A percentile compares a stretch with the other conserved stretches of the same genome.
phyloP scores from a whole-genome alignment of 2,113 vertebrate genomes.

The Columba janthina region DNA sequence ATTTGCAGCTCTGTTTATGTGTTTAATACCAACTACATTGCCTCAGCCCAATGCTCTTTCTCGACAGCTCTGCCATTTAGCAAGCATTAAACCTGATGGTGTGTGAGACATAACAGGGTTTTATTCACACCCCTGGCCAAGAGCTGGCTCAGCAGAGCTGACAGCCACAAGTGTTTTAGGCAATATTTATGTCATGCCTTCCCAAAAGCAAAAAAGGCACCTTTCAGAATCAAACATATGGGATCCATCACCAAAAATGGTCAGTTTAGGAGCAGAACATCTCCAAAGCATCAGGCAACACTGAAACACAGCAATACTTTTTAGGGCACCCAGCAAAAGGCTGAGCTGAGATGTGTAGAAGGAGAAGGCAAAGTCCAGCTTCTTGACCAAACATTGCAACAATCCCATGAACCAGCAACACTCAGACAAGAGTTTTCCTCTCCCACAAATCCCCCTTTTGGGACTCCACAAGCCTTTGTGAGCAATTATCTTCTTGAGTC shows the following conservation, averaged over 20 bases:
- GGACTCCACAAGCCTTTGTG: background rate
- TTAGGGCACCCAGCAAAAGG: background rate
- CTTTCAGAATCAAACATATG: background rate
- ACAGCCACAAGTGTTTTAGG: background rate
- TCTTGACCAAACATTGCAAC: background rate
- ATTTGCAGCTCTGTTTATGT: background rate
- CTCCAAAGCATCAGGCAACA: background rate
- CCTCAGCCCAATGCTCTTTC: background rate
- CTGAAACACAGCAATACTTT: background rate
- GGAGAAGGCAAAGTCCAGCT: background rate
- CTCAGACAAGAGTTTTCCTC: background rate
- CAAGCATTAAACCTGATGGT: conserved; percentile 11
- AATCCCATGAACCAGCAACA: background rate
- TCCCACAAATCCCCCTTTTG: background rate
- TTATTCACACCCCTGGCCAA: background rate
- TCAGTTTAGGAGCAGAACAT: background rate
- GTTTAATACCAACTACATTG: background rate
- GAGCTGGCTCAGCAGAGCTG: background rate
- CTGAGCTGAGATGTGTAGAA: background rate
- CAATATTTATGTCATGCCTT: background rate
- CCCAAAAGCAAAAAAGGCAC: background rate
- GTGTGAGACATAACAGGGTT: background rate
- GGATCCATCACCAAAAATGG: fast-evolving
- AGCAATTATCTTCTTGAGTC: background rate
- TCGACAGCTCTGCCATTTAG: background rate